Conservation (phyloP, 2,888 invertebrate genomes). For the Eristalis arbustorum region DNA sequence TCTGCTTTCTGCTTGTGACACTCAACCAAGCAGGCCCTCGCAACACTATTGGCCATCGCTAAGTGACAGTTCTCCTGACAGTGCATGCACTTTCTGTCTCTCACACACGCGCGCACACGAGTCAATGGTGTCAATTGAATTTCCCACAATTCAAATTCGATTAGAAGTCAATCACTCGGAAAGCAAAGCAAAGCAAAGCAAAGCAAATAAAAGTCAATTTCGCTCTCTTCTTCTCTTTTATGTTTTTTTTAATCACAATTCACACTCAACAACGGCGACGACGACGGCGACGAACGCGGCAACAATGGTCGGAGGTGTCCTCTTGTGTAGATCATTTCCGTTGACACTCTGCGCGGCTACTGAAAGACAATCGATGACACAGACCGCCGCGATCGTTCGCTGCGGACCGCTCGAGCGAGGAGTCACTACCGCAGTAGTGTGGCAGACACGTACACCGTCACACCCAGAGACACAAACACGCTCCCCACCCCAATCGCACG, state of each 20-base stretch:
- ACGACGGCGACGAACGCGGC: not conserved
- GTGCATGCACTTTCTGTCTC: not conserved
- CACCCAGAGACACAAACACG: not conserved
- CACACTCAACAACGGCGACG: not conserved
- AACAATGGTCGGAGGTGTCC: conserved; percentile 13
- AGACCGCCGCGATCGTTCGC: conserved; percentile 11
- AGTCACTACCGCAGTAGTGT: conserved; percentile 2
- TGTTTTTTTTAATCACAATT: conserved; percentile 8
- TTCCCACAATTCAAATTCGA: not conserved
- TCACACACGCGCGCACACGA: not conserved
- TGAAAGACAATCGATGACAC: conserved; percentile 36
- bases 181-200: conserved; percentile 1
- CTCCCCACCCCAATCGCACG: not conserved
- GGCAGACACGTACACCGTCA: not conserved
- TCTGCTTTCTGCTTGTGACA: not conserved
- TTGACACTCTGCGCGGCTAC: conserved; percentile 54
- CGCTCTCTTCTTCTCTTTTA: not conserved
- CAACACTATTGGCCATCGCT: not conserved
- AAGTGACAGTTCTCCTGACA: not conserved
- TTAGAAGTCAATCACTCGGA: conserved; percentile 43
- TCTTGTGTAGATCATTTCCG: conserved; percentile 43
- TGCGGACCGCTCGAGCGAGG: not conserved
- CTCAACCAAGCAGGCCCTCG: not conserved
- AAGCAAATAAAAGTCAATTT: not conserved
- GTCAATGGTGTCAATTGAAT: conserved; percentile 34